Evolutionary conservation across 2,113 vertebrate species (phyloP).

Genomic region (Lichenostomus cassidix): DNA sequence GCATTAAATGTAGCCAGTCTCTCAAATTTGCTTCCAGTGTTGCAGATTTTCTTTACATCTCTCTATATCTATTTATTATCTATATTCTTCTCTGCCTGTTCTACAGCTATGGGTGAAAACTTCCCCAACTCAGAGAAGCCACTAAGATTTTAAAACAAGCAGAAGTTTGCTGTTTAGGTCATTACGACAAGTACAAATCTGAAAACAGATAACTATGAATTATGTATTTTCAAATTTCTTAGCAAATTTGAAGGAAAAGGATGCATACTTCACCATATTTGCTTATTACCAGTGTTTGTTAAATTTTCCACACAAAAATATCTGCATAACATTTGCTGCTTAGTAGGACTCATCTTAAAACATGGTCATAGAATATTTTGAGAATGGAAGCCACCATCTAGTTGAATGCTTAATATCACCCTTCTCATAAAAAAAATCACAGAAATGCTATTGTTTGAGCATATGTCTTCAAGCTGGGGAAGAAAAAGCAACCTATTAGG

Average conservation of each 20-base stretch:
- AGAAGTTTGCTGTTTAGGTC: neutral
- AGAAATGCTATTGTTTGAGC: neutral
- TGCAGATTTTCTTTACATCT: neutral
- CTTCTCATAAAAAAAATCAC: neutral
- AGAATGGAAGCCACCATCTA: neutral
- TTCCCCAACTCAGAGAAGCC: neutral
- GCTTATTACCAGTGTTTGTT: neutral
- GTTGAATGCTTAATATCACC: neutral
- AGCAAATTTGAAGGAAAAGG: neutral
- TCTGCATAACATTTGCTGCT: neutral
- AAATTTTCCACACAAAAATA: neutral
- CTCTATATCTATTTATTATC: neutral
- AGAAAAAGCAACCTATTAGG: neutral
- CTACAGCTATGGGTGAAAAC: neutral
- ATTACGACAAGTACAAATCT: neutral
- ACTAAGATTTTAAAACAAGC: neutral
- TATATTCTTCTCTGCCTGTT: neutral
- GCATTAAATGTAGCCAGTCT: neutral
- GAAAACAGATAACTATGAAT: neutral
- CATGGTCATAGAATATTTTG: neutral
- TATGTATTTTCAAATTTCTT: neutral
- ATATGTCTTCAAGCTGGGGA: neutral
- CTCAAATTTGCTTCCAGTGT: neutral
- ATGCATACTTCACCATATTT: neutral
- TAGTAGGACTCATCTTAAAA: neutral